phyloP scores from a whole-genome alignment of 2,888 invertebrate genomes.

The Eupithecia exiguata region DNA sequence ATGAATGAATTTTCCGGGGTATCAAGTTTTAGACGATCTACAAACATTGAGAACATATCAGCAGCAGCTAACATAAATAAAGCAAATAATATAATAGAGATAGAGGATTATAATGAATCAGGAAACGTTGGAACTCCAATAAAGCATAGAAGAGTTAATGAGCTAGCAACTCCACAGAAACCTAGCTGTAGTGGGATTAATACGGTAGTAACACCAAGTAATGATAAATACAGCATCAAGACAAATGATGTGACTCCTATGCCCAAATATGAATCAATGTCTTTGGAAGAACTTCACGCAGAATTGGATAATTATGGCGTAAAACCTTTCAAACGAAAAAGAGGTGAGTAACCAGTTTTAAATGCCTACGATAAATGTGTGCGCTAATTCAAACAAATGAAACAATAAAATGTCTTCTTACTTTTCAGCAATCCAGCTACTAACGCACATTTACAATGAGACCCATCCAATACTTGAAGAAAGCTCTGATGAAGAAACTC shows the following conservation, averaged over 20 bases:
- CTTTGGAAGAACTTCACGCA: slow-evolving; percentile 81
- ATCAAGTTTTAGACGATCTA: slow-evolving; percentile 31
- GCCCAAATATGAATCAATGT: slow-evolving; percentile 83
- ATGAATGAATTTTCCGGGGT: slow-evolving; percentile 50
- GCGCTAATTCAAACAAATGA: not conserved
- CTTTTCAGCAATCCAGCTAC: slow-evolving; percentile 83
- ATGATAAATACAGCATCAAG: slow-evolving; percentile 79
- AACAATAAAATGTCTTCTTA: not conserved
- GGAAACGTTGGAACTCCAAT: slow-evolving; percentile 45
- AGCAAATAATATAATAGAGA: slow-evolving; percentile 10
- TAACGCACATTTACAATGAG: slow-evolving; percentile 87
- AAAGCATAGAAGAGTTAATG: slow-evolving; percentile 48
- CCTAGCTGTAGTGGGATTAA: slow-evolving; percentile 37
- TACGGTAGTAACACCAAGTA: slow-evolving; percentile 64
- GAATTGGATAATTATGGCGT: slow-evolving; percentile 86
- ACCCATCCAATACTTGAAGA: slow-evolving; percentile 85
- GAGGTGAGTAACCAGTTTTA: slow-evolving; percentile 63
- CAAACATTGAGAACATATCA: slow-evolving; percentile 27
- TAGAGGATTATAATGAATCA: slow-evolving; percentile 11
- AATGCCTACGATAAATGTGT: not conserved
- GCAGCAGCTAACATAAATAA: slow-evolving; percentile 14
- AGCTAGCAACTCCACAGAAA: slow-evolving; percentile 46
- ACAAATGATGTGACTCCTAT: slow-evolving; percentile 83
- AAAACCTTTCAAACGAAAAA: slow-evolving; percentile 86
- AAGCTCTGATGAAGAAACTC: slow-evolving; percentile 52